Conservation (phyloP, 2,888 invertebrate genomes). For the Tachina grossa region DNA sequence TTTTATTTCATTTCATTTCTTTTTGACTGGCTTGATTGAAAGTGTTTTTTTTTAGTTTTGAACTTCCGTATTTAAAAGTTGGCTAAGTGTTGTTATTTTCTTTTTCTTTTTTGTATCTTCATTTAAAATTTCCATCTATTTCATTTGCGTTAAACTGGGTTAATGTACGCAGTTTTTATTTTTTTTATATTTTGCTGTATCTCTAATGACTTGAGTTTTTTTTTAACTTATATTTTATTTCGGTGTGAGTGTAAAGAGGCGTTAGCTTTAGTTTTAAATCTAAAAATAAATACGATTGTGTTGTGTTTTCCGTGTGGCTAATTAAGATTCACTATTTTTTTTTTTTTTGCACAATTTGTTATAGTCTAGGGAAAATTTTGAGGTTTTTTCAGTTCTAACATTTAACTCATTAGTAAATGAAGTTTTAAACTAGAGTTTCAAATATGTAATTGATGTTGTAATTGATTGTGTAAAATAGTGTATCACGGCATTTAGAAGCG, state of each 20-base stretch:
- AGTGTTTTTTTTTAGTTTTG: conserved; percentile 45
- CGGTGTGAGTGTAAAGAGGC: background rate
- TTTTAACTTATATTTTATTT: background rate
- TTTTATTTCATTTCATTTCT: conserved; percentile 6
- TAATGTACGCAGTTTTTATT: conserved; percentile 42
- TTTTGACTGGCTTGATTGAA: conserved; percentile 16
- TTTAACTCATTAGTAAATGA: too few relatives aligned
- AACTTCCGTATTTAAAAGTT: conserved; percentile 55
- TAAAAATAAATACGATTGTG: background rate
- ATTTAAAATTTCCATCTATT: conserved; percentile 34
- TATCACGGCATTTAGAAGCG: too few relatives aligned
- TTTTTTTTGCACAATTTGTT: background rate
- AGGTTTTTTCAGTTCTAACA: background rate
- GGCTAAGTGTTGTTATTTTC: conserved; percentile 46
- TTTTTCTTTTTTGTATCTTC: conserved; percentile 37
- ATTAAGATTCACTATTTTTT: background rate
- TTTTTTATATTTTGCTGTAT: conserved; percentile 27
- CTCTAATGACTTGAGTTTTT: conserved; percentile 51
- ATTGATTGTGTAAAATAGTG: too few relatives aligned
- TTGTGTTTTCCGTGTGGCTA: background rate
- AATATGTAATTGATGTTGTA: too few relatives aligned
- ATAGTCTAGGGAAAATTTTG: background rate
- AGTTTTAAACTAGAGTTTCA: too few relatives aligned
- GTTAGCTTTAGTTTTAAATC: background rate
- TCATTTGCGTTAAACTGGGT: conserved; percentile 54